These are phyloP conservation scores for Telmatochromis sp. DNA, from an alignment of 2,113 vertebrate species.

Conservation along the genomic window DNA sequence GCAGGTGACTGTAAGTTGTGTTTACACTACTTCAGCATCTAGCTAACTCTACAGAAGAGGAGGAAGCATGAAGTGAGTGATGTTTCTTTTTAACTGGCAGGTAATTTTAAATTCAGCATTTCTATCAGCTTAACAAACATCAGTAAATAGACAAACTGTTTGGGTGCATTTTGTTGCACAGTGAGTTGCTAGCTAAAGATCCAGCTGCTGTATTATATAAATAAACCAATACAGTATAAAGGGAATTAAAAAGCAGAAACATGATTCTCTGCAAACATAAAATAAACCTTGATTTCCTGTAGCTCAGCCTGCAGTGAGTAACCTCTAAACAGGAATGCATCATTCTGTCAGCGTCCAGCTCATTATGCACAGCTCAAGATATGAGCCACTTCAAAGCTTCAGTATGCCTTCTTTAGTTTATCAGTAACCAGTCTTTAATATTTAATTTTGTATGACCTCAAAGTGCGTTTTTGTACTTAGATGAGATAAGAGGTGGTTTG, in stretches of 20 bases:
- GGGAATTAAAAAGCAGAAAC: background rate
- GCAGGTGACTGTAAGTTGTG: background rate
- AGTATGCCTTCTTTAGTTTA: conserved; percentile 43
- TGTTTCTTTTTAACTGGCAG: background rate
- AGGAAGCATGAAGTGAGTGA: background rate
- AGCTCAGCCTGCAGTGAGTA: background rate
- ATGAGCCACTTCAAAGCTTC: conserved; percentile 44
- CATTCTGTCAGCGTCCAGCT: conserved; percentile 22
- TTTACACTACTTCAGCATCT: background rate
- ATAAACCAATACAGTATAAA: background rate
- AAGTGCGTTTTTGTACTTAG: background rate
- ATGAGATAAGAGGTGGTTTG: background rate
- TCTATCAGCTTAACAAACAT: background rate
- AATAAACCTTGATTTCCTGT: background rate
- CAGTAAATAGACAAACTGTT: background rate
- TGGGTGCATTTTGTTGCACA: background rate
- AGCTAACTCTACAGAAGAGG: background rate
- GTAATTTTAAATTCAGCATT: background rate
- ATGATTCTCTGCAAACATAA: background rate
- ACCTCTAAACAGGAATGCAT: conserved; percentile 17
- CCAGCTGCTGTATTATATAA: background rate
- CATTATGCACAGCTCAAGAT: conserved; percentile 33
- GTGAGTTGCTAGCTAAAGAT: background rate
- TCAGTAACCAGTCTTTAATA: background rate
- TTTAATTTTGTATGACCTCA: conserved; percentile 21